These are phyloP conservation scores for Neopipo cinnamomea DNA, from an alignment of 2,113 vertebrate genomes.

Conservation along the genomic window DNA sequence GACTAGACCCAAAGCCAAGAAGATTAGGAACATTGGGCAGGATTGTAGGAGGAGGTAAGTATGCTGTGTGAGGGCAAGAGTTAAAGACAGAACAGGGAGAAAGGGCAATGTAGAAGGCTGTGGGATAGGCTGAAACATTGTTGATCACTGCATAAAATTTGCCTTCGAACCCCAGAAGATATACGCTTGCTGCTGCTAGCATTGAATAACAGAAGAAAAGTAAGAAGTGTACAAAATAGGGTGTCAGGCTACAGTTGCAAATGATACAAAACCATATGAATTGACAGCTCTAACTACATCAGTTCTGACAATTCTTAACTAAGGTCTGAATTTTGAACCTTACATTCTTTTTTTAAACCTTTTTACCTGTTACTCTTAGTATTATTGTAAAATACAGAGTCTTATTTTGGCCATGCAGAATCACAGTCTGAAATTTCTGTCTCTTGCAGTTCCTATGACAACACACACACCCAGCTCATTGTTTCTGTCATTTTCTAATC, in stretches of 20 bases:
- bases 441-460: constrained; percentile 48
- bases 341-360: not conserved
- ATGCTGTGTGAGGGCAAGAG: not conserved
- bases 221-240: not conserved
- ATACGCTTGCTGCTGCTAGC: not conserved
- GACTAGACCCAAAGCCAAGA: accelerated
- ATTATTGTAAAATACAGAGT: not conserved
- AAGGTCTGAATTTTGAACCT: not conserved
- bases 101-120: not conserved
- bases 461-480: not conserved
- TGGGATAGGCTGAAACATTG: not conserved
- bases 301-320: not conserved
- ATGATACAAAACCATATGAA: not conserved
- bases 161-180: not conserved
- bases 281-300: not conserved
- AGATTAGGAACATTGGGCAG: accelerated
- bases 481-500: not conserved
- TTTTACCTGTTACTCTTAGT: not conserved
- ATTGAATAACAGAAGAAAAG: not conserved
- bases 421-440: not conserved
- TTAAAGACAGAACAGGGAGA: not conserved
- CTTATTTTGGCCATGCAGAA: not conserved
- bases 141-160: not conserved
- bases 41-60: not conserved
- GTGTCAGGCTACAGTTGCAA: not conserved